Base-by-base conservation (phyloP, 2,113 vertebrate genomes). In the Malaclemys terrapin region DNA sequence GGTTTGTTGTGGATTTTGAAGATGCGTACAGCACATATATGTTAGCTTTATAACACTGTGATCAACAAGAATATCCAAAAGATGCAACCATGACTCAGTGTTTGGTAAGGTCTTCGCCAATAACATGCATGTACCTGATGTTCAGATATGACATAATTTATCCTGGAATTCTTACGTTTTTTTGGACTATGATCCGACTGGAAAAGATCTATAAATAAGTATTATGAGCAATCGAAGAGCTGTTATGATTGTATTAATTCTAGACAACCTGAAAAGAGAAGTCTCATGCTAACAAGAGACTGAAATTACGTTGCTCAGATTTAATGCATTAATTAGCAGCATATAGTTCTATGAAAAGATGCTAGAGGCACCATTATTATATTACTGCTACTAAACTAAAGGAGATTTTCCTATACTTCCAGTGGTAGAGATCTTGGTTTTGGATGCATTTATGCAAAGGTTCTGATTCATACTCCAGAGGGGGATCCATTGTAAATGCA, bases 311-410 rank as follows among this genome's bases (percentile, higher is more conserved):
- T 89, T 85, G 47, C 29, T 87, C 7, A 85, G 35, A 45, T 91
- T 93, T 85, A 93, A 87, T 14, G 5, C 69, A 78, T 86, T 92
- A 93, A 95, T 91, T 90, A 85, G 35, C 80, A 94, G 45, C 17
- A 57, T 57, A 57, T 57, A 57, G 31, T n/a, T 35, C 62, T 24
- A 14, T 35, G 16, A 31, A 69, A 53, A 50, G 29, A 80, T 80
- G 4, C 25, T 35, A 82, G n/a, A 79, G 90, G 91, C 84, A 13
- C 14, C 80, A 2, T 52, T 90, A 38, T 35, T 49, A 49, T n/a
- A 76, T 62, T 59, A 49, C 16, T 80, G 1, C 25, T 27, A 59
- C 5, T 3, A 54, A 82, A 65, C 76, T 27, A 3, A 2, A 49
- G 13, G 80, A 17, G 89, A 78, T 10, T 88, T 65, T 42, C 78